Percentiles rank a stretch among this genome's conserved stretches.
Evolutionary conservation across 2,888 invertebrate species (phyloP).

Genomic region (Nowickia ferox): DNA sequence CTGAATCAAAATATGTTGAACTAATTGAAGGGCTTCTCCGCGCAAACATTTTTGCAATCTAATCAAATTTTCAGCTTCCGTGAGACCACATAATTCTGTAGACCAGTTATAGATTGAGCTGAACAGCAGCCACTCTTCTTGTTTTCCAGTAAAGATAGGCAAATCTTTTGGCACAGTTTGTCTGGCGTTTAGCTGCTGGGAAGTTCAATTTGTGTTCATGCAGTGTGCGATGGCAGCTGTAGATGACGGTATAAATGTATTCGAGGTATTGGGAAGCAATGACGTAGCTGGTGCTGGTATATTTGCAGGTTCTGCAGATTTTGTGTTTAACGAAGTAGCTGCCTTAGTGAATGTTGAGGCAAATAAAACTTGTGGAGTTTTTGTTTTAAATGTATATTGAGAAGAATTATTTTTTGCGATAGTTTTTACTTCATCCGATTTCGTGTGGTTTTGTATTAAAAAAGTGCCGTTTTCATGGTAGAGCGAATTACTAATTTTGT

Average conservation of each 20-base stretch:
- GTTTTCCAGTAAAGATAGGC: not conserved
- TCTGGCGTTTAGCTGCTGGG: not conserved
- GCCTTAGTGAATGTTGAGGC: conserved; percentile 5
- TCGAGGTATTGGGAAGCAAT: too few relatives aligned
- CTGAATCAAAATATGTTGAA: not conserved
- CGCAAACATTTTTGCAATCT: not conserved
- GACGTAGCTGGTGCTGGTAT: too few relatives aligned
- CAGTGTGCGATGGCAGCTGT: too few relatives aligned
- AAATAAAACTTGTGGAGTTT: not conserved
- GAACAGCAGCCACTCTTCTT: not conserved
- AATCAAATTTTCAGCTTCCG: not conserved
- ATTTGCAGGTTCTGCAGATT: not conserved
- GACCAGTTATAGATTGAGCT: not conserved
- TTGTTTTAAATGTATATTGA: too few relatives aligned
- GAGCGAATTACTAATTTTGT: too few relatives aligned
- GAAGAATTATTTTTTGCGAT: too few relatives aligned
- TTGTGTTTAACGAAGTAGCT: conserved; percentile 8
- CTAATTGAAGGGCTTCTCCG: not conserved
- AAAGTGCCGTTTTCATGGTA: too few relatives aligned
- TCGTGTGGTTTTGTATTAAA: too few relatives aligned
- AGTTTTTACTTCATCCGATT: too few relatives aligned
- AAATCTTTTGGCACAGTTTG: not conserved
- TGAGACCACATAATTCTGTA: not conserved
- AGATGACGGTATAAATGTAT: too few relatives aligned
- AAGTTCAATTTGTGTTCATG: too few relatives aligned